These are phyloP conservation scores for Therioaphis trifolii DNA, from an alignment of 2,888 invertebrate species.

Conservation along the genomic window DNA sequence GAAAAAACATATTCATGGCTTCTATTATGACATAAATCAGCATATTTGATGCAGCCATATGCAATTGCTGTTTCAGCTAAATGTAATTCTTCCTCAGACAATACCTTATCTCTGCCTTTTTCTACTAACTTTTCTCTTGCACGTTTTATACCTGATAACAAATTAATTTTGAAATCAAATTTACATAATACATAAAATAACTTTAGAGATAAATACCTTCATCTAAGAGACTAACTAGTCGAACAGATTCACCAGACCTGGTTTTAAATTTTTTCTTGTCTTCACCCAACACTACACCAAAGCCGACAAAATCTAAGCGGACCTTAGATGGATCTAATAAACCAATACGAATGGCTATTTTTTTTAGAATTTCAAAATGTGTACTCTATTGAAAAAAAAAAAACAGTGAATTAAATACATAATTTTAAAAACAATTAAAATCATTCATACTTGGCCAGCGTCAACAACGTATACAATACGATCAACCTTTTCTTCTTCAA, in stretches of 20 bases:
- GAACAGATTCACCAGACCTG: constrained; percentile 94
- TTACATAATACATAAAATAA: not conserved
- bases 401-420: not conserved
- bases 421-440: not conserved
- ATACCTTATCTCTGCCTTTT: constrained; percentile 85
- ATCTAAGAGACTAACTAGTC: constrained; percentile 86
- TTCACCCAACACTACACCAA: constrained; percentile 97
- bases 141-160: constrained; percentile 75
- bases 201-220: constrained; percentile 75
- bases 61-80: constrained; percentile 91
- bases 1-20: constrained; percentile 96
- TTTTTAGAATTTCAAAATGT: constrained; percentile 81
- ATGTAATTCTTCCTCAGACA: constrained; percentile 83
- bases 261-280: constrained; percentile 99
- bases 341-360: constrained; percentile 82
- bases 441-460: constrained; percentile 80
- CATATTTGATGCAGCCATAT: constrained; percentile 98
- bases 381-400: constrained; percentile 69
- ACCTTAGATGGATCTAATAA: constrained; percentile 76
- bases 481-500: constrained; percentile 85
- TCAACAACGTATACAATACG: constrained; percentile 96
- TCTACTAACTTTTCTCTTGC: constrained; percentile 85
- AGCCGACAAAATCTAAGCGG: constrained; percentile 90
- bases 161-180: not conserved
- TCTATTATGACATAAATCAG: constrained; percentile 94